Evolutionary conservation across 2,888 invertebrate species (phyloP).

Genomic region (Heliothis peltigera): DNA sequence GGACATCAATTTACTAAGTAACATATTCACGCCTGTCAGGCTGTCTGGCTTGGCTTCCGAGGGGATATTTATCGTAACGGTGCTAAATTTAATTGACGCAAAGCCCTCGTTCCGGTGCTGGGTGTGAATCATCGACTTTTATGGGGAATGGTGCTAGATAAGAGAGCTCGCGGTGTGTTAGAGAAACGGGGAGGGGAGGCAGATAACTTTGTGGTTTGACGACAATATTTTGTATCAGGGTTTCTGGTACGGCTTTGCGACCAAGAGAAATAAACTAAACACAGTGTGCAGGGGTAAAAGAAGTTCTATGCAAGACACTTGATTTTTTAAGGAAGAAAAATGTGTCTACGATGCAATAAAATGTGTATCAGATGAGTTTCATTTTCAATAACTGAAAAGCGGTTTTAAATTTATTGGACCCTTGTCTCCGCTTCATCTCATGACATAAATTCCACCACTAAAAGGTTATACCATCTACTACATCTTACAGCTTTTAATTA

Average conservation of each 20-base stretch:
- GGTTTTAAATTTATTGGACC: background rate
- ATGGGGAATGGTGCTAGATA: slow-evolving; percentile 2
- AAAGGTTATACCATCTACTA: slow-evolving; percentile 66
- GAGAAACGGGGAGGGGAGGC: background rate
- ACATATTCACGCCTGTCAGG: slow-evolving; percentile 35
- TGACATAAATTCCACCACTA: slow-evolving; percentile 17
- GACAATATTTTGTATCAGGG: background rate
- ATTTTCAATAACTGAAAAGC: background rate
- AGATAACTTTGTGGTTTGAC: background rate
- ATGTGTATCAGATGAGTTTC: no score
- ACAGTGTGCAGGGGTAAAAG: no score
- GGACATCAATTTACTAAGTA: slow-evolving; percentile 45
- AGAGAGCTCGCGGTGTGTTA: background rate
- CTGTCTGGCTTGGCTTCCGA: slow-evolving; percentile 30
- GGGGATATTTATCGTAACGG: slow-evolving; percentile 66
- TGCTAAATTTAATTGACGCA: slow-evolving; percentile 66
- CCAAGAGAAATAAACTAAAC: no score
- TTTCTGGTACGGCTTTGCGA: no score
- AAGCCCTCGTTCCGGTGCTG: slow-evolving; percentile 49
- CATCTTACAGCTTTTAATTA: slow-evolving; percentile 79
- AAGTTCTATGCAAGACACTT: no score
- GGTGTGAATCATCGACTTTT: slow-evolving; percentile 42
- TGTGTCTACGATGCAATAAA: no score
- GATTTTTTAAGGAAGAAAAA: no score
- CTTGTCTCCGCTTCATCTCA: slow-evolving; percentile 6